Percentiles rank a stretch among this genome's conserved stretches.
phyloP scores from a whole-genome alignment of 2,888 invertebrate genomes.

The Calliphora vomitoria region DNA sequence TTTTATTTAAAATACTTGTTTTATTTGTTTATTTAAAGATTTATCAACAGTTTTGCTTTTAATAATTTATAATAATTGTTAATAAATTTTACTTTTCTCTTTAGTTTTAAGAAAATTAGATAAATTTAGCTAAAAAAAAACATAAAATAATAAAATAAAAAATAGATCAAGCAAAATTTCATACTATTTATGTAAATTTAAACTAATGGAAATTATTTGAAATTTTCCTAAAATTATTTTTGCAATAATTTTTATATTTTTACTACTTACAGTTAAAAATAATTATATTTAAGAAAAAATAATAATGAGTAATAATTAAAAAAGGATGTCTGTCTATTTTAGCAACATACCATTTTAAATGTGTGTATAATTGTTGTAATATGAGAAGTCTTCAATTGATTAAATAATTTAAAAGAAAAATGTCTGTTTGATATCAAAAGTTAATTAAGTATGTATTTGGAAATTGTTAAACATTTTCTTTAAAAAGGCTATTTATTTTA shows the following conservation, averaged over 20 bases:
- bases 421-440: neutral
- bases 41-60: constrained; percentile 72
- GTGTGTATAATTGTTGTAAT: neutral
- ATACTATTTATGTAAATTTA: constrained; percentile 26
- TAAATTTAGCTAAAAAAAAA: constrained; percentile 50
- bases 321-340: no score
- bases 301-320: no score
- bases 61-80: constrained; percentile 48
- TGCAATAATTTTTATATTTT: neutral
- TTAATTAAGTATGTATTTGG: neutral
- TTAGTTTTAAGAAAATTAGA: neutral
- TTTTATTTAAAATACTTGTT: constrained; percentile 70
- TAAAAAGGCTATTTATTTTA: neutral
- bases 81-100: constrained; percentile 29
- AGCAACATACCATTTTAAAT: no score
- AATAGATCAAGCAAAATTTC: constrained; percentile 26
- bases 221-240: neutral
- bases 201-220: constrained; percentile 35
- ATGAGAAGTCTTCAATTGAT: neutral
- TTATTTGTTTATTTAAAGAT: constrained; percentile 68
- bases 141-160: constrained; percentile 32
- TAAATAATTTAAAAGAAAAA: neutral
- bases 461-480: neutral
- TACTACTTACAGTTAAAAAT: constrained; percentile 4
- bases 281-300: neutral